Conservation (phyloP, 2,888 invertebrate species). For the Mystacides longicornis region DNA sequence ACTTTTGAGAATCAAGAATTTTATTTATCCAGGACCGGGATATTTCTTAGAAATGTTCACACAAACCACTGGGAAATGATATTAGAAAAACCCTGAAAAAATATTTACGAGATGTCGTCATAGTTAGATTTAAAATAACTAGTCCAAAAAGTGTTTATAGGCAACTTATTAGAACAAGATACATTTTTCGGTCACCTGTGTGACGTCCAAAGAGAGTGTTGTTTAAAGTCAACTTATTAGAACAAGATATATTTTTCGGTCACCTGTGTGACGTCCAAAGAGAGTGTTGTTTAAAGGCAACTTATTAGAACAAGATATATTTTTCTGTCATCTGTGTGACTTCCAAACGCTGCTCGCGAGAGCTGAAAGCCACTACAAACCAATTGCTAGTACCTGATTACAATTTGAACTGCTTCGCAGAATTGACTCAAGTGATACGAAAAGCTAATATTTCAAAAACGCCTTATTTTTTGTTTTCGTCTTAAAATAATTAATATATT, state of each 20-base stretch:
- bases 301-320: constrained; percentile 30
- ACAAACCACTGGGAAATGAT: constrained; percentile 26
- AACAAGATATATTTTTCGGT: no score
- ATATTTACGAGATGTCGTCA: constrained; percentile 28
- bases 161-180: no score
- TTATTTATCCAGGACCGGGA: constrained; percentile 26
- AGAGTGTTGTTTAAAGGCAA: constrained; percentile 31
- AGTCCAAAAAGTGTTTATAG: no score
- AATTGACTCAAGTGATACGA: not conserved
- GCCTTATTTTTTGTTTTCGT: no score
- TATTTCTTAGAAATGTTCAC: constrained; percentile 28
- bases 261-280: no score
- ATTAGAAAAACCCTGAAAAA: constrained; percentile 32
- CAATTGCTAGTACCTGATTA: not conserved
- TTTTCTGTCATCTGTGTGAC: constrained; percentile 28
- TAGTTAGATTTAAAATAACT: constrained; percentile 27
- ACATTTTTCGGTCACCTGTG: no score
- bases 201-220: constrained; percentile 28
- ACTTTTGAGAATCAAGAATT: constrained; percentile 18
- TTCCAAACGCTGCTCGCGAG: constrained; percentile 20
- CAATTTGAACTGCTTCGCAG: not conserved
- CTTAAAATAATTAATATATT: not conserved
- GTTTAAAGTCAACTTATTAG: no score
- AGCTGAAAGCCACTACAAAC: not conserved
- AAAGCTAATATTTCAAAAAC: no score